phyloP scores from a whole-genome alignment of 2,797 vertebrate species.

The Pseudopleuronectes americanus region DNA sequence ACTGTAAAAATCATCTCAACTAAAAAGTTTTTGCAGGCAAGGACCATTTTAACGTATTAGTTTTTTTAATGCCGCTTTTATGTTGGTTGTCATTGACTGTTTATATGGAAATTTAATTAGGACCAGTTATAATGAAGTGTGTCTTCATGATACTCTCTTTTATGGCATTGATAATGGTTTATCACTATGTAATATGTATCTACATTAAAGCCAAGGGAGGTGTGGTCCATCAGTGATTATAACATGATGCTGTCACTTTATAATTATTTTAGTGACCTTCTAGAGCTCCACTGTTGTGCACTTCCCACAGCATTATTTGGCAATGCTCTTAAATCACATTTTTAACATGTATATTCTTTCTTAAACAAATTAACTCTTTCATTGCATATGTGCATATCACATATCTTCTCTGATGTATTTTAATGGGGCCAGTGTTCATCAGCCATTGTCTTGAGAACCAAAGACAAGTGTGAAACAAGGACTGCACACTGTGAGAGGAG shows the following conservation, averaged over 20 bases:
- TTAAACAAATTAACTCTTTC: not conserved
- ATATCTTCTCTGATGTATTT: too few species aligned
- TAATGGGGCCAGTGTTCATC: not conserved
- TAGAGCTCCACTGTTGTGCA: not conserved
- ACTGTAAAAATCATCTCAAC: not conserved
- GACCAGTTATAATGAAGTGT: not conserved
- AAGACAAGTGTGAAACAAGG: not conserved
- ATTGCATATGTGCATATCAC: not conserved
- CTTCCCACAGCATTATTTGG: not conserved
- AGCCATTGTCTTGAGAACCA: not conserved
- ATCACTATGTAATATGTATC: slow-evolving; percentile 1
- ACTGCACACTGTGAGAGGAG: not conserved
- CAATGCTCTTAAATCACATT: not conserved
- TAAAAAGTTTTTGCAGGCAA: not conserved
- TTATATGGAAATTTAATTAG: not conserved
- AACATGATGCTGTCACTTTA: not conserved
- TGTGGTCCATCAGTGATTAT: not conserved
- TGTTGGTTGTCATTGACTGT: not conserved
- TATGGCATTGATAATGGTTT: not conserved
- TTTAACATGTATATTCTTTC: not conserved
- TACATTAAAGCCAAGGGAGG: not conserved
- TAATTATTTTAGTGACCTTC: not conserved
- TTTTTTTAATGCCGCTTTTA: not conserved
- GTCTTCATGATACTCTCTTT: not conserved
- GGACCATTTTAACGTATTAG: not conserved